Conservation (phyloP, 2,113 vertebrate species). For the Dendropsophus ebraccatus region DNA sequence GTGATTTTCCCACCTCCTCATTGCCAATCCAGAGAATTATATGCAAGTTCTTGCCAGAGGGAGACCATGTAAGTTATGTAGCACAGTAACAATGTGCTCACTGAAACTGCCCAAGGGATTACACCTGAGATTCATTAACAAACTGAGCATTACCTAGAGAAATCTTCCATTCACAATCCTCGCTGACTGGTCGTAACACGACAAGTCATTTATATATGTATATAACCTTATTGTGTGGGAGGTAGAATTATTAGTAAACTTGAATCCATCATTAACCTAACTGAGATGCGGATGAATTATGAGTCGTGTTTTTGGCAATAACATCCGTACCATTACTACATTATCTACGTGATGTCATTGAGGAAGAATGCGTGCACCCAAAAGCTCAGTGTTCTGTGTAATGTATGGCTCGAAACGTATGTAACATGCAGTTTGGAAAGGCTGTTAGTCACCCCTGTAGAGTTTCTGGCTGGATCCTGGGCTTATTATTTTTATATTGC, state of each 20-base stretch:
- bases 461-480: not conserved
- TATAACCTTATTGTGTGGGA: conserved; percentile 62
- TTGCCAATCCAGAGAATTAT: conserved; percentile 44
- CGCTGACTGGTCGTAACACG: conserved; percentile 73
- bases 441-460: not conserved
- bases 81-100: conserved; percentile 71
- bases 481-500: not conserved
- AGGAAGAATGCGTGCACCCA: conserved; percentile 30
- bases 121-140: conserved; percentile 84
- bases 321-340: conserved; percentile 35
- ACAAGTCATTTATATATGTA: conserved; percentile 51
- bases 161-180: conserved; percentile 70
- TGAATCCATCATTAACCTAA: conserved; percentile 48
- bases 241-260: conserved; percentile 56
- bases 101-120: conserved; percentile 78
- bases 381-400: conserved; percentile 1
- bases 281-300: conserved; percentile 40
- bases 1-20: conserved; percentile 29
- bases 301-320: conserved; percentile 52
- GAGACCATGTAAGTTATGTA: conserved; percentile 65
- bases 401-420: not conserved
- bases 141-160: conserved; percentile 70
- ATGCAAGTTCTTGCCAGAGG: conserved; percentile 77
- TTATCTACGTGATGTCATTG: conserved; percentile 50
- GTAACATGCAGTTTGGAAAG: not conserved